Base-by-base conservation (phyloP, 2,797 vertebrate species). In the Lepus oiostolus region DNA sequence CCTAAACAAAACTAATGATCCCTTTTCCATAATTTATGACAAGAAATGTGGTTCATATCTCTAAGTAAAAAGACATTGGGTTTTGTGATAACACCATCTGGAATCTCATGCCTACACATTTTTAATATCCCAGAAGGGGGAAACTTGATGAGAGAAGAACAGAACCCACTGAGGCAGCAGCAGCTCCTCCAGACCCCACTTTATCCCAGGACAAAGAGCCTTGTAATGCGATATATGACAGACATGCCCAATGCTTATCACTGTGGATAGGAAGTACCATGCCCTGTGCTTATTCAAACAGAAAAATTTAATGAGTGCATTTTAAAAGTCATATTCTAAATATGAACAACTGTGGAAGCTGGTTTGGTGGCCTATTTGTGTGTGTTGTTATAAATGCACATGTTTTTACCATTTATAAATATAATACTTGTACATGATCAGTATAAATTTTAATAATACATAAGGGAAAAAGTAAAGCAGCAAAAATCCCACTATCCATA, bases 331-430 rank as follows among this genome's bases (percentile, higher is more conserved):
- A 84, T 14, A n/a, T 42, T 87, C 24, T 50, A 86, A 77, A 72
- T 42, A 24, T 22, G 5, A 87, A 12, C 50, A 47, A 86, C 7
- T 60, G 58, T 17, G 12, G 47, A 94, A 68, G 32, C 32, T 76
- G 24, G n/a, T 24, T 81, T 86, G 16, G 60, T 88, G 65, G 28
- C n/a, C 58, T 42, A 3, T 77, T 30, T 42, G 2, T 68, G 32
- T 65, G 12, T n/a, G 5, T 26, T 89, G 30, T 47, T 60, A 83
- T 52, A 82, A 82, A 71, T 17, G 22, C 71, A 84, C 68, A 79
- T 60, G 63, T 81, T 82, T 88, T 87, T 38, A 38, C 24, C 50
- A 90, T 54, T 77, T 92, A 38, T 68, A 58, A 94, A 71, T 32
- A 83, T 74, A 82, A 92, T 28, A 83, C 19, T 24, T 22, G 72